Evolutionary conservation across 2,797 vertebrate genomes (phyloP), one percentile per base, ranked within the genome.

Genomic region (Carduelis carduelis): DNA sequence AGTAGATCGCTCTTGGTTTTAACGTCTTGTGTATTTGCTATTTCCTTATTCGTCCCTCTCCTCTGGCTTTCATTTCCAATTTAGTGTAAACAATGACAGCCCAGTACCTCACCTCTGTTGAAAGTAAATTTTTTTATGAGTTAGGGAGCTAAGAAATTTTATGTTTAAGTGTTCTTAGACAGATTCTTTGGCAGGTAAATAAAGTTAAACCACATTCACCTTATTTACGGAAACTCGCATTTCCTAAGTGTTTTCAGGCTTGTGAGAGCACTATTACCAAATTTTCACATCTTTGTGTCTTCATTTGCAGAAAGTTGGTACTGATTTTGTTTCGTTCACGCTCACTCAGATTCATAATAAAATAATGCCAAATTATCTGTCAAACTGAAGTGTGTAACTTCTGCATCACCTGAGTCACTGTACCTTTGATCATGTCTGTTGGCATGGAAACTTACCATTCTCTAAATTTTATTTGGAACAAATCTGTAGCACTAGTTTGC

Each of bases 341-440:
- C 86, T 96, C 96, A 97, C 94, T 94, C 27, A 5, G 94, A 97
- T 97, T 97, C 97, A 96, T 97, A 98, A 97, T 97, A 98, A 98
- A 97, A 95, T 89, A 96, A 97, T 96, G 97, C 97, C 98, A 98
- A 97, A 97, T 97, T 96, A 89, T 90, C 97, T 97, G 96, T 97
- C 96, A 93, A 97, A 78, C 94, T 72, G 95, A 97, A 97, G 94
- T 90, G 95, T 97, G 81, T 97, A 97, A 96, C 94, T 96, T 94
- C 85, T 6, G 37, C 90, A 92, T 87, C 92, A 86, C 93, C 34
- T 20, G 84, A 97, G 88, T 91, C 72, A 55, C 94, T 90, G 79
- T 96, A 95, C 93, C 92, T 92, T 88, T 47, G 13, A 44, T 96
- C 91, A 81, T 93, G 92, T 97, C 90, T 94, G 87, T 96, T n/a